Evolutionary conservation across 2,888 invertebrate genomes (phyloP).

Genomic region (Mechanitis mazaeus): DNA sequence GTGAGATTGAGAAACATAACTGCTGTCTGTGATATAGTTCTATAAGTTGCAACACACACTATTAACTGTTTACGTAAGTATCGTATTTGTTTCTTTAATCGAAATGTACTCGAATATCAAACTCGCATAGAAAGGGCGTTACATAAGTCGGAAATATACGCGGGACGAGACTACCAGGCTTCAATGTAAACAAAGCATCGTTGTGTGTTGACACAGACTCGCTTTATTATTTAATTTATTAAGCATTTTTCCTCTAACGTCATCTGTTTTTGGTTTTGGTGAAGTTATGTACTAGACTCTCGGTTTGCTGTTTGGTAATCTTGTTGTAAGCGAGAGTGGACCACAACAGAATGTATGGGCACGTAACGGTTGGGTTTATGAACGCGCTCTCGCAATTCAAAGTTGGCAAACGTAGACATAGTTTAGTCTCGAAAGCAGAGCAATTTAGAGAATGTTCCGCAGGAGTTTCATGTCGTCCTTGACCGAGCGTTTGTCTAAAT

Average conservation of each 20-base stretch:
- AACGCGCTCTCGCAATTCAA: conserved; percentile 27
- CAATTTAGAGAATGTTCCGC: conserved; percentile 32
- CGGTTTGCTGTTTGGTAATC: background rate
- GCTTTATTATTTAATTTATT: background rate
- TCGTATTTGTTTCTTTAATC: conserved; percentile 27
- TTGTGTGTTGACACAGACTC: conserved; percentile 7
- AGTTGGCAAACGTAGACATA: conserved; percentile 19
- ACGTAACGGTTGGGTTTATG: too few relatives aligned
- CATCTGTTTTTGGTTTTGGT: conserved; percentile 13
- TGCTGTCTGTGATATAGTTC: conserved; percentile 12
- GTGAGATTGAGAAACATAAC: background rate
- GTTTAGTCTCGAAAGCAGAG: too few relatives aligned
- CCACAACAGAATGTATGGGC: conserved; percentile 11
- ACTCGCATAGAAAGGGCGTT: conserved; percentile 30
- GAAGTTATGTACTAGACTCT: too few relatives aligned
- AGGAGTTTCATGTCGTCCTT: conserved; percentile 30
- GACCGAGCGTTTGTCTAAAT: conserved; percentile 24
- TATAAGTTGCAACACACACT: conserved; percentile 20
- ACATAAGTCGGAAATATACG: conserved; percentile 24
- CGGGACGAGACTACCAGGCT: conserved; percentile 4
- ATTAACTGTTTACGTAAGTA: conserved; percentile 26
- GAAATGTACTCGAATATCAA: conserved; percentile 29
- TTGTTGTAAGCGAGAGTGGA: conserved; percentile 25
- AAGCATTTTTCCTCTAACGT: conserved; percentile 13
- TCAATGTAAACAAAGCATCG: conserved; percentile 6